Base-by-base conservation (phyloP, 2,888 invertebrate species). In the Protophormia terraenovae region DNA sequence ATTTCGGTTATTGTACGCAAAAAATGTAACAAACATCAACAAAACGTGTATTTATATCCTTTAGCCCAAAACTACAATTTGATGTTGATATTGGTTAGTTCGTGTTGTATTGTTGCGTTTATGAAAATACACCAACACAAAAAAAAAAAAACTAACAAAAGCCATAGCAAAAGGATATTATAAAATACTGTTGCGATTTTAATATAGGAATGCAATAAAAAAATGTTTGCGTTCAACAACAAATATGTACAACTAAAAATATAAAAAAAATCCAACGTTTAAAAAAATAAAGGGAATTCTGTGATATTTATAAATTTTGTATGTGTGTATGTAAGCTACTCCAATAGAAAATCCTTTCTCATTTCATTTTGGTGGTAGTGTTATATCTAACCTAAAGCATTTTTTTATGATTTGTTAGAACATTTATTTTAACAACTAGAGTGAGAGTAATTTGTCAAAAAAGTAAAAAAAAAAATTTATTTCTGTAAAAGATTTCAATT, bases 391-490 rank as follows among this genome's bases (percentile, higher is more conserved):
- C 73, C 73, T 45, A 55, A 78, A 82, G 82, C 69, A 55, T 72
- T 62, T 60, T 80, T 85, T 73, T 85, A 78, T 81, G 81, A 78
- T 73, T 85, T 81, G 72, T 73, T 58, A 72, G 55, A 78, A 73
- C 72, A 81, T 84, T 84, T 84, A 81, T 78, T 73, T 78, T 58
- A 35, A 60, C 84, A 84, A 84, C 81, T 84, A 73, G 84, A 85
- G 84, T 82, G 84, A 78, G 64, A 85, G 78, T 85, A 82, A 85
- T 82, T 85, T 82, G 78, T 85, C 73, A 82, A 81, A 77, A 53
- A 73, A 78, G 41, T 62, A 3, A 32, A 1, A 27, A 5, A 73
- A 38, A 58, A 45, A 53, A 12, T 45, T 38, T 12, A n/a, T 8
- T 53, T 69, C 55, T 41, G 5, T 53, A 38, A 32, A 58, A 60